Base-by-base conservation (phyloP, 2,888 invertebrate species). In the Frankliniella fusca region DNA sequence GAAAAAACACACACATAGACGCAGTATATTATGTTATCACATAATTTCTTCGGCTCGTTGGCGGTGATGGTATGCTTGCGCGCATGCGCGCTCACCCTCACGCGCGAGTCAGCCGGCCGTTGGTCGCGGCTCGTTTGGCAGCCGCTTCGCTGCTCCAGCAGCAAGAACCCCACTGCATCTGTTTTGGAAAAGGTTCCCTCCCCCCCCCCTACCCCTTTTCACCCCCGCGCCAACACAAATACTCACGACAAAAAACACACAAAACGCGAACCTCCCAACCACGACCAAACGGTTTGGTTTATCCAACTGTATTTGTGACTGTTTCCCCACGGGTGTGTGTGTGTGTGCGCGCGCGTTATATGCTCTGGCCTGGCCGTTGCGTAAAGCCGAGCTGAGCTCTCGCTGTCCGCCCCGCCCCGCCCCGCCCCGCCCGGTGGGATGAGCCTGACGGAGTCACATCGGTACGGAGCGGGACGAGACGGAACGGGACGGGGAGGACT, bases 321-420 rank as follows among this genome's bases (percentile, higher is more conserved):
- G 70, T 76, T 27, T 27, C 70, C 27, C 70, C 70, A 76, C 23
- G 70, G 3, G 70, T 27, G 70, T 76, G 70, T 27, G 70, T 27
- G 23, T 27, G 70, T 27, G 70, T 27, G 11, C 10, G 70, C 27
- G 70, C 27, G 70, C 27, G 70, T 70, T 20, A 10, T 23, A 70
- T 70, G 23, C 20, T 18, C 65, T 20, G 20, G 9, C 9, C 70
- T 12, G 54, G 23, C 23, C 70, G 70, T 76, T 76, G 70, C 70
- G 70, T 76, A 76, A 76, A 76, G 70, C 70, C 61, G 20, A 61
- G 61, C 15, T n/a, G 61, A 61, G 61, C 61, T 61, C 61, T 8
- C 70, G 70, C 70, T 23, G 70, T 23, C 70, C 70, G 27, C n/a
- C 70, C 70, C 70, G 70, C 70, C 70, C n/a, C 70, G 10, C 70